Evolutionary conservation across 2,888 invertebrate genomes (phyloP).

Genomic region (Pasiphila rectangulata): DNA sequence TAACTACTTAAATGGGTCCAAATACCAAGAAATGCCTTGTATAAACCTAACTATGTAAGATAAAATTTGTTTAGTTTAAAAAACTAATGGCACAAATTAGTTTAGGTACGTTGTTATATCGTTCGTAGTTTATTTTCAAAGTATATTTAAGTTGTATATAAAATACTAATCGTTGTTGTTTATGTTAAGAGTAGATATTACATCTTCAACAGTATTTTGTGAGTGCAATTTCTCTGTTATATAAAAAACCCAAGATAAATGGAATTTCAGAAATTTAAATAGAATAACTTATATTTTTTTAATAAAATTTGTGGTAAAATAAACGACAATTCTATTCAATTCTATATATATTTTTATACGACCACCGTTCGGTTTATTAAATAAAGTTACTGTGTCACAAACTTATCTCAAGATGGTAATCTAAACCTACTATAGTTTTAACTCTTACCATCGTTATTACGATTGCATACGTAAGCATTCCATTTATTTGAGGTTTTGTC

Average conservation of each 20-base stretch:
- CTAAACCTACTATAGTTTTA: too few relatives aligned
- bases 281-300: too few relatives aligned
- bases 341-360: too few relatives aligned
- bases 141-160: conserved; percentile 52
- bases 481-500: conserved; percentile 30
- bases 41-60: conserved; percentile 13
- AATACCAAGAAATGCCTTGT: conserved; percentile 29
- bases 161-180: conserved; percentile 48
- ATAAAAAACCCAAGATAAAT: conserved; percentile 8
- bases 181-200: conserved; percentile 46
- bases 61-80: conserved; percentile 23
- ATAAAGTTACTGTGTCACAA: too few relatives aligned
- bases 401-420: too few relatives aligned
- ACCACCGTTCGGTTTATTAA: too few relatives aligned
- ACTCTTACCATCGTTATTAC: too few relatives aligned
- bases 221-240: conserved; percentile 63
- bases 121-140: conserved; percentile 44
- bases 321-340: too few relatives aligned
- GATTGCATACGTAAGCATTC: conserved; percentile 3
- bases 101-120: conserved; percentile 43
- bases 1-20: neutral
- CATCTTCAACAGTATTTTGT: conserved; percentile 62
- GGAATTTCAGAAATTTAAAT: neutral
- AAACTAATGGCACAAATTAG: conserved; percentile 32
- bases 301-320: too few relatives aligned